These are phyloP conservation scores for Cebidichthys violaceus DNA, from an alignment of 2,113 vertebrate species.

Conservation along the genomic window DNA sequence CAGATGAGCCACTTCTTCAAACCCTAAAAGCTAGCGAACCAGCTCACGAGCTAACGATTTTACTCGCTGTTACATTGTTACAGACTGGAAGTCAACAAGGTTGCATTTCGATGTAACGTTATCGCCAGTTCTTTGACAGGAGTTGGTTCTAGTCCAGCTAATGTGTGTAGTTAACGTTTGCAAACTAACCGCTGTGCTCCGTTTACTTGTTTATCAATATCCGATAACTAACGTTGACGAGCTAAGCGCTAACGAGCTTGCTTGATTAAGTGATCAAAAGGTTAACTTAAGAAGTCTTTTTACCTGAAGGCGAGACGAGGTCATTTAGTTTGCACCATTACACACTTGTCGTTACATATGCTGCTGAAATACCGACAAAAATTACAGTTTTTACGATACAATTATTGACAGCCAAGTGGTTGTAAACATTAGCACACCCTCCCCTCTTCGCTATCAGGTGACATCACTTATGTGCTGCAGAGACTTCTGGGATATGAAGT, in stretches of 20 bases:
- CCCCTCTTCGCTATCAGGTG: slow-evolving; percentile 65
- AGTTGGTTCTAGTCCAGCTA: not conserved
- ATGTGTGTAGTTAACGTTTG: not conserved
- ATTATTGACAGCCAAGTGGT: slow-evolving; percentile 42
- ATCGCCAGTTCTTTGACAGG: not conserved
- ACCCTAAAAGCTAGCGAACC: slow-evolving; percentile 4
- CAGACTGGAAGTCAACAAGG: not conserved
- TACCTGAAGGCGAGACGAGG: slow-evolving; percentile 48
- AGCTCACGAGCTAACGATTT: slow-evolving; percentile 14
- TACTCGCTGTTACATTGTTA: not conserved
- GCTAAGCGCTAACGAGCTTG: slow-evolving; percentile 58
- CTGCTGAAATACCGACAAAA: slow-evolving; percentile 15
- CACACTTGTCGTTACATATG: not conserved
- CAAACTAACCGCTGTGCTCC: not conserved
- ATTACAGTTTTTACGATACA: slow-evolving; percentile 26
- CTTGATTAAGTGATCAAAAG: slow-evolving; percentile 6
- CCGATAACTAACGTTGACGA: slow-evolving; percentile 23
- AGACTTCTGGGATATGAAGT: slow-evolving; percentile 70
- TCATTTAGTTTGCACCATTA: slow-evolving; percentile 38
- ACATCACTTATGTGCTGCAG: slow-evolving; percentile 53
- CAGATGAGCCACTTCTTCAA: not conserved
- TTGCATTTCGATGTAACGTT: not conserved
- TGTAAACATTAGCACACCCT: slow-evolving; percentile 78
- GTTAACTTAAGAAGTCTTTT: not conserved
- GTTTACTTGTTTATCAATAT: slow-evolving; percentile 36